Conservation (phyloP, 37 sponge, comb jelly and placozoan species). For the Beroe ovata region DNA sequence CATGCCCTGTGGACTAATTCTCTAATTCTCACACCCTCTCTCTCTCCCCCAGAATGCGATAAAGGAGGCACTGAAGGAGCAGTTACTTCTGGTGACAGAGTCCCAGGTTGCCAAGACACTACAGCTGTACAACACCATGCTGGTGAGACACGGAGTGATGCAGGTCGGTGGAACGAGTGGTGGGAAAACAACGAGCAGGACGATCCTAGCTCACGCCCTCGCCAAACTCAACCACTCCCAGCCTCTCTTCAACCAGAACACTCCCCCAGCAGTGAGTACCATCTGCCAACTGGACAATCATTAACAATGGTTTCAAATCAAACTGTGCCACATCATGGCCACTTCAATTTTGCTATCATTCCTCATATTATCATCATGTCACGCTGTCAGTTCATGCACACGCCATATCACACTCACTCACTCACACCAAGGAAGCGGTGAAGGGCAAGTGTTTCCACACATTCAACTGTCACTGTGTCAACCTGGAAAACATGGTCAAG, state of each 20-base stretch:
- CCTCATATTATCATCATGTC: too few species aligned
- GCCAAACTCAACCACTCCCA: slow-evolving; percentile 32
- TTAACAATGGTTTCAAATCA: too few species aligned
- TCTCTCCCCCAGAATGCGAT: slow-evolving; percentile 53
- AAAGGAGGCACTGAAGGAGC: slow-evolving; percentile 25
- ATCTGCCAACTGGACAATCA: background rate
- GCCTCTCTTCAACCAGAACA: slow-evolving; percentile 62
- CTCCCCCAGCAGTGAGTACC: slow-evolving; percentile 21
- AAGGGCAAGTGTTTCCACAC: slow-evolving; percentile 65
- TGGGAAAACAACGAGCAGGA: slow-evolving; percentile 73
- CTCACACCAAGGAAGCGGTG: background rate
- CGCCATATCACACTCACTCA: too few species aligned
- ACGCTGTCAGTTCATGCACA: too few species aligned
- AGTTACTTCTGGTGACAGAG: slow-evolving; percentile 24
- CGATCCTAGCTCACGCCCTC: slow-evolving; percentile 74
- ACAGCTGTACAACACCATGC: slow-evolving; percentile 73
- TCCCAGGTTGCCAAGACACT: slow-evolving; percentile 70
- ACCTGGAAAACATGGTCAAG: background rate
- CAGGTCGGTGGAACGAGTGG: slow-evolving; percentile 77
- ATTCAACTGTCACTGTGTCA: slow-evolving; percentile 49
- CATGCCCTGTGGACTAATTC: too few species aligned
- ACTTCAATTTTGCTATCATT: background rate
- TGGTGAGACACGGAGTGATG: slow-evolving; percentile 80
- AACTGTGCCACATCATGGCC: background rate
- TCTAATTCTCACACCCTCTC: too few species aligned